phyloP scores from a whole-genome alignment of 2,888 invertebrate genomes.

The Ophion obscuratus region DNA sequence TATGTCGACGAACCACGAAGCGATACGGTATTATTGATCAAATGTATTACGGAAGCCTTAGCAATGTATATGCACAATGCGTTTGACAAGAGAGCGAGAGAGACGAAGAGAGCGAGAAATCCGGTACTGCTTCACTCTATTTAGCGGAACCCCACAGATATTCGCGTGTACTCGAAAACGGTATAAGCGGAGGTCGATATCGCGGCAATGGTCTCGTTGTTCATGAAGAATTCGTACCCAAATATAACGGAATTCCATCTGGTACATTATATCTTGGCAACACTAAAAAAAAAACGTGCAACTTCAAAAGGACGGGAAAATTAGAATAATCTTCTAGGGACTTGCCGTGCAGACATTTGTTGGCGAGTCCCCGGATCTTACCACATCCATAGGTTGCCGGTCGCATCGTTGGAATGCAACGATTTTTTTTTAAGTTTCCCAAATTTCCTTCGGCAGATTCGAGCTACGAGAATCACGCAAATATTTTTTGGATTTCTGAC shows the following conservation, averaged over 20 bases:
- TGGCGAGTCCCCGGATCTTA: too few relatives aligned
- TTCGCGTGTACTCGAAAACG: conserved; percentile 31
- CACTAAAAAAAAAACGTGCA: background rate
- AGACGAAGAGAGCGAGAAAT: conserved; percentile 39
- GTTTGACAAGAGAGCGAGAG: conserved; percentile 25
- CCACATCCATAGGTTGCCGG: too few relatives aligned
- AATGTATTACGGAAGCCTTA: conserved; percentile 79
- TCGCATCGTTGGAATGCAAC: too few relatives aligned
- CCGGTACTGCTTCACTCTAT: conserved; percentile 66
- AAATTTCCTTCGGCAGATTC: too few relatives aligned
- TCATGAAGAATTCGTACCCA: background rate
- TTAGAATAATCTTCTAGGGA: too few relatives aligned
- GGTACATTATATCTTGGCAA: background rate
- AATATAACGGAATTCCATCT: background rate
- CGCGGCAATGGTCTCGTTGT: conserved; percentile 19
- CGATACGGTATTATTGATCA: conserved; percentile 78
- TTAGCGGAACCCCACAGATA: conserved; percentile 60
- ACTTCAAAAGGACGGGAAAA: background rate
- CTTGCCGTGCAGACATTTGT: too few relatives aligned
- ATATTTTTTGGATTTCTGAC: too few relatives aligned
- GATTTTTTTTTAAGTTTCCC: too few relatives aligned
- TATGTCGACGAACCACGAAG: conserved; percentile 56
- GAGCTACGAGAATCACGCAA: too few relatives aligned
- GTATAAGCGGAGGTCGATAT: background rate
- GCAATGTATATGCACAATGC: conserved; percentile 66